These are phyloP conservation scores for Bolborhynchus lineola DNA, from an alignment of 2,113 vertebrate genomes.

Conservation along the genomic window DNA sequence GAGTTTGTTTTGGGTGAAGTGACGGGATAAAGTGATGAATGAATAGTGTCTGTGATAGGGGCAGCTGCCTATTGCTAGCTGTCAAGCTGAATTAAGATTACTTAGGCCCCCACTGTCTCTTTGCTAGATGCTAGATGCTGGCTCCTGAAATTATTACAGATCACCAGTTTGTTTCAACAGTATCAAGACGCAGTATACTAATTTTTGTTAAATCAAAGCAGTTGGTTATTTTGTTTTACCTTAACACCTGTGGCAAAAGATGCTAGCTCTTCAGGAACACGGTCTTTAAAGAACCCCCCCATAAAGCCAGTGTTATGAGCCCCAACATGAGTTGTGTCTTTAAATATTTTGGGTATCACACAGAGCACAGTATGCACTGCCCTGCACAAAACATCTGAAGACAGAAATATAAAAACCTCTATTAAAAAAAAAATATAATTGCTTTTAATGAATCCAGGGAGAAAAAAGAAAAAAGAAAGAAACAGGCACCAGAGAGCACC, in stretches of 20 bases:
- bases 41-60: neutral
- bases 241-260: neutral
- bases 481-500: neutral
- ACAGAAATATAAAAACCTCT: neutral
- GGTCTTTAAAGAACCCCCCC: neutral
- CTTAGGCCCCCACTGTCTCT: neutral
- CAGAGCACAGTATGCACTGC: neutral
- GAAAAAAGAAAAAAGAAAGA: neutral
- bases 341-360: neutral
- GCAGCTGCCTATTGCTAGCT: neutral
- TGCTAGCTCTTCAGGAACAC: neutral
- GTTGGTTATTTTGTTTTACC: neutral
- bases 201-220: neutral
- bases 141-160: neutral
- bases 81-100: neutral
- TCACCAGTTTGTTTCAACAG: neutral
- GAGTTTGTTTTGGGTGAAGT: neutral
- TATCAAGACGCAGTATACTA: neutral
- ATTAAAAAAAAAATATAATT: neutral
- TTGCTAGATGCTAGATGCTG: neutral
- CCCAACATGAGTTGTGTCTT: neutral
- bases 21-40: neutral
- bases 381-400: neutral
- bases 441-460: neutral
- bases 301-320: neutral